phyloP scores from a whole-genome alignment of 2,888 invertebrate genomes.

The Gari tellinella region DNA sequence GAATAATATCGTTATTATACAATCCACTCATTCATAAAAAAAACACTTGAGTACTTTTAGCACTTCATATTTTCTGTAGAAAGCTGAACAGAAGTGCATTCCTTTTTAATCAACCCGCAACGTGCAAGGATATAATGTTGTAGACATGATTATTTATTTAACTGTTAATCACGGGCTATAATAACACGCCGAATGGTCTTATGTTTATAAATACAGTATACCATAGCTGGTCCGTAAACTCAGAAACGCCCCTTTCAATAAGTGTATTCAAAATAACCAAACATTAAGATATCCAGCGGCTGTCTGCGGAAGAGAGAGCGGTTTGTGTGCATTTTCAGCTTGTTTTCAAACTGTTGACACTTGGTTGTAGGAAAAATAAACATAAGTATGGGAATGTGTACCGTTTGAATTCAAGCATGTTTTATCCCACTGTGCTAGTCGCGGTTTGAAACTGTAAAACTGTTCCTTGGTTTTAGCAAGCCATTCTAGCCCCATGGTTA shows the following conservation, averaged over 20 bases:
- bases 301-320: background rate
- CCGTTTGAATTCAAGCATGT: slow-evolving; percentile 16
- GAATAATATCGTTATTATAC: too few relatives aligned
- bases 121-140: too few relatives aligned
- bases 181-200: slow-evolving; percentile 3
- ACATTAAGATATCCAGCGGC: slow-evolving; percentile 2
- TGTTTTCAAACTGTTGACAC: slow-evolving; percentile 52
- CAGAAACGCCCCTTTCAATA: slow-evolving; percentile 9
- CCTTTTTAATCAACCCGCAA: too few relatives aligned
- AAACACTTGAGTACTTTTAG: too few relatives aligned
- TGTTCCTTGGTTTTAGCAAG: background rate
- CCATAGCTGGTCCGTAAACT: background rate
- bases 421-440: slow-evolving; percentile 14
- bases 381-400: slow-evolving; percentile 48
- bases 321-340: slow-evolving; percentile 20
- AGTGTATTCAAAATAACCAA: background rate
- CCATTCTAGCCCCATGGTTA: slow-evolving; percentile 16
- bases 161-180: slow-evolving; percentile 2
- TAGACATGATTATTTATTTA: slow-evolving; percentile 5
- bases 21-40: too few relatives aligned
- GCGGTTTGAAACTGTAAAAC: background rate
- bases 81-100: too few relatives aligned
- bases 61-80: too few relatives aligned
- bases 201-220: slow-evolving; percentile 8
- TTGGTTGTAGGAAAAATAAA: slow-evolving; percentile 50